phyloP scores from a whole-genome alignment of 2,113 vertebrate species.

The Zingel zingel region DNA sequence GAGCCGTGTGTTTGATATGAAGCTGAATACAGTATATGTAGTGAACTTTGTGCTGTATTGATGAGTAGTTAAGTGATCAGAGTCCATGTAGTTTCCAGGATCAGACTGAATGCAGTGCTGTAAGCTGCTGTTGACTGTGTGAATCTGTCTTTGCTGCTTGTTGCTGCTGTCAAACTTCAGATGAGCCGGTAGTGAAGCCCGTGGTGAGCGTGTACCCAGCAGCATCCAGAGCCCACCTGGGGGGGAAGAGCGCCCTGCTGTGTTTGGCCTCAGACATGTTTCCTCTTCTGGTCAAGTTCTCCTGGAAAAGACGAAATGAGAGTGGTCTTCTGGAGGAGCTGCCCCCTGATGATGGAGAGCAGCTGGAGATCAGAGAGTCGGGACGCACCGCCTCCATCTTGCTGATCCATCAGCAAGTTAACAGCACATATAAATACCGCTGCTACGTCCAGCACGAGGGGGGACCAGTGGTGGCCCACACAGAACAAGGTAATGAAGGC shows the following conservation, averaged over 20 bases:
- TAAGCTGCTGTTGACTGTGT: constrained; percentile 2
- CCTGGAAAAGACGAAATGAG: constrained; percentile 42
- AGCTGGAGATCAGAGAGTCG: constrained; percentile 27
- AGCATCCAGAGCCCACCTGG: constrained; percentile 17
- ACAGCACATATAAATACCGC: background rate
- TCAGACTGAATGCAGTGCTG: background rate
- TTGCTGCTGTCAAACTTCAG: background rate
- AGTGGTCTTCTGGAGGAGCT: background rate
- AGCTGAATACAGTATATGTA: too few relatives aligned
- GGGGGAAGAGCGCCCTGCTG: constrained; percentile 37
- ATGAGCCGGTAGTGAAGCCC: constrained; percentile 10
- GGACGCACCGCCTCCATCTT: constrained; percentile 6
- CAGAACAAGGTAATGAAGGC: too few relatives aligned
- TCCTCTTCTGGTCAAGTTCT: constrained; percentile 53
- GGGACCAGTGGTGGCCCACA: too few relatives aligned
- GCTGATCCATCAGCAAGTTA: background rate
- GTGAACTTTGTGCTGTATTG: background rate
- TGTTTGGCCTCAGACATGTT: constrained; percentile 47
- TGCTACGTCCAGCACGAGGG: constrained; percentile 28
- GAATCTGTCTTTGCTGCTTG: background rate
- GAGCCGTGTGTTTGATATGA: too few relatives aligned
- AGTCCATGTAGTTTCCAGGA: constrained; percentile 11
- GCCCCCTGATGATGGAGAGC: background rate
- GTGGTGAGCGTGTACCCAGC: constrained; percentile 46
- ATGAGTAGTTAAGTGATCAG: background rate